Base-by-base conservation (phyloP, 2,888 invertebrate species). In the Nomada hirtipes region DNA sequence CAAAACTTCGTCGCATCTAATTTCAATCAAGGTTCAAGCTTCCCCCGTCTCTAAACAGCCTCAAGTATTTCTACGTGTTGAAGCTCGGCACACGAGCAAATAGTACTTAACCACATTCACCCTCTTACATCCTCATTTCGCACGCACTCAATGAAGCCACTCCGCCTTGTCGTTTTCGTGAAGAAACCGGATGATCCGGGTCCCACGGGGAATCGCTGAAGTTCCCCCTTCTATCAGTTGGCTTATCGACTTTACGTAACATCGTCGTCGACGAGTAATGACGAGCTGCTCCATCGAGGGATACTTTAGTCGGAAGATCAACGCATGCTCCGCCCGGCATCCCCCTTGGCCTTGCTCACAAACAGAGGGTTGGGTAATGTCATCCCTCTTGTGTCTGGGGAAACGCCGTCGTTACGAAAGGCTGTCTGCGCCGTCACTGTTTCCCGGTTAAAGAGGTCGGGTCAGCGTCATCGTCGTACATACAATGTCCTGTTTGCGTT, bases 401-500 rank as follows among this genome's bases (percentile, higher is more conserved):
- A 68, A 71, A 52, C 7, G 15, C 26, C 50, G 65, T 15, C 68
- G 70, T 64, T 67, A 63, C 29, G 76, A 65, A 69, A 74, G 79
- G 61, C 23, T 65, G 61, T 10, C 60, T 55, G 57, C 53, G 11
- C 76, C 79, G 74, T 82, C 80, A 86, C 83, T 82, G 84, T 85
- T 76, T 57, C 55, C 53, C 65, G 70, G 67, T 75, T 81, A 83
- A 81, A 84, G 85, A 76, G 75, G 75, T 70, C 83, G 65, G 80
- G 36, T 57, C 73, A 52, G 59, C 78, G 76, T 85, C 84, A 75
- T 83, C 79, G 68, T 79, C 76, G 79, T 85, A 89, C 88, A 89
- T 85, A 89, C 88, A 89, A 92, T 90, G 90, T 88, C 89, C 90
- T 91, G 91, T 91, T 92, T 91, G 91, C 90, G 84, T 89, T 88